Base-by-base conservation (phyloP, 2,888 invertebrate genomes). In the Chesias legatella region DNA sequence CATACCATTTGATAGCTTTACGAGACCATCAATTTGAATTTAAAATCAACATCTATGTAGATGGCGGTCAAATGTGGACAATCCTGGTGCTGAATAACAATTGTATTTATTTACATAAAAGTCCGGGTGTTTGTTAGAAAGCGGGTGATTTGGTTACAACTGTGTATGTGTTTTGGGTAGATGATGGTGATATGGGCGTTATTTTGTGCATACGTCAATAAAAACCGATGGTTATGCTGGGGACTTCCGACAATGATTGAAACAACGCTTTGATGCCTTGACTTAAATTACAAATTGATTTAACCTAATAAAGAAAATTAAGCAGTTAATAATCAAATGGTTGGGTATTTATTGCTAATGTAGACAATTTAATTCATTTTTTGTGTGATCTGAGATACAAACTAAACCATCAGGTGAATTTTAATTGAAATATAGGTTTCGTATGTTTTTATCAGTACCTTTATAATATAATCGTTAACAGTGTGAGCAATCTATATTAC, bases 21-120 rank as follows among this genome's bases (percentile, higher is more conserved):
- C 80, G 83, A 80, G 84, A 82, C 74, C 67, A 77, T 79, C 75
- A 78, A 81, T 85, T 86, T 82, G 77, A 85, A 86, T 84, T 84
- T 85, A 81, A 83, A 85, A 84, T 81, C 70, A 73, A 75, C 77
- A 79, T 75, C 72, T 78, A 76, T 75, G 74, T 80, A 80, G 79
- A 85, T 82, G 77, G 78, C 81, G 85, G 85, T 83, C 88, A 86
- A 84, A 85, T 82, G 86, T 85, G 82, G 80, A 81, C 84, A 80
- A 65, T 65, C 64, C 71, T 66, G 70, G 69, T 67, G 65, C 63
- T 58, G 88, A 84, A 88, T 88, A 84, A 69, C 81, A 86, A 88
- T 85, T 77, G 78, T 75, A 52, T 54, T 54, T 64, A 88, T 88
- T 88, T 78, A 69, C 88, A 88, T 88, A 86, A 80, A 82, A 78